Percentiles rank a stretch among this genome's conserved stretches.
Evolutionary conservation across 2,888 invertebrate species (phyloP).

Genomic region (Morpho helenor): DNA sequence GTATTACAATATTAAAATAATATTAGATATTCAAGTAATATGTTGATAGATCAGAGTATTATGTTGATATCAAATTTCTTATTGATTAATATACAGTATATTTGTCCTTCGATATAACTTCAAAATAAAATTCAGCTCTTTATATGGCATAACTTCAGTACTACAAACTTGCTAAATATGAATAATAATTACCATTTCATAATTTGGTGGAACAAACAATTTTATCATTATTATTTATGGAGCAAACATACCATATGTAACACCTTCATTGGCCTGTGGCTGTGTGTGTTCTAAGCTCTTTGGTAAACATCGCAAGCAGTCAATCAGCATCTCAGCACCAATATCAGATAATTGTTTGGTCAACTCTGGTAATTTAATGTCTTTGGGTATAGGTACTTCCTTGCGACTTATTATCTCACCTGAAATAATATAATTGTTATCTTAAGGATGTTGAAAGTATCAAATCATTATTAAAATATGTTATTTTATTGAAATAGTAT

Average conservation of each 20-base stretch:
- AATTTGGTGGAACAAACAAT: too few relatives aligned
- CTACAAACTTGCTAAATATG: too few relatives aligned
- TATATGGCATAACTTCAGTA: too few relatives aligned
- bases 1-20: too few relatives aligned
- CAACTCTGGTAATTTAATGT: slow-evolving; percentile 83
- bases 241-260: slow-evolving; percentile 82
- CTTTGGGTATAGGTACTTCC: slow-evolving; percentile 70
- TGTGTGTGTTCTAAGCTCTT: slow-evolving; percentile 74
- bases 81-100: neutral
- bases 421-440: slow-evolving; percentile 36
- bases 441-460: too few relatives aligned
- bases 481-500: too few relatives aligned
- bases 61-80: neutral
- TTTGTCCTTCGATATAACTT: neutral
- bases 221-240: too few relatives aligned
- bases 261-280: slow-evolving; percentile 80
- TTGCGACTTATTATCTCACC: slow-evolving; percentile 81
- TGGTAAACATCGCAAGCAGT: slow-evolving; percentile 81
- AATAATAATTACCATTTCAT: too few relatives aligned
- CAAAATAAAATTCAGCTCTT: too few relatives aligned
- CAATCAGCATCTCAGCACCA: slow-evolving; percentile 83
- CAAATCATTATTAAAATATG: too few relatives aligned
- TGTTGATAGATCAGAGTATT: too few relatives aligned
- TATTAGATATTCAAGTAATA: too few relatives aligned
- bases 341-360: slow-evolving; percentile 81